Percentiles rank a stretch among this genome's conserved stretches.
Evolutionary conservation across 2,888 invertebrate species (phyloP).

Genomic region (Dynastes tityus): DNA sequence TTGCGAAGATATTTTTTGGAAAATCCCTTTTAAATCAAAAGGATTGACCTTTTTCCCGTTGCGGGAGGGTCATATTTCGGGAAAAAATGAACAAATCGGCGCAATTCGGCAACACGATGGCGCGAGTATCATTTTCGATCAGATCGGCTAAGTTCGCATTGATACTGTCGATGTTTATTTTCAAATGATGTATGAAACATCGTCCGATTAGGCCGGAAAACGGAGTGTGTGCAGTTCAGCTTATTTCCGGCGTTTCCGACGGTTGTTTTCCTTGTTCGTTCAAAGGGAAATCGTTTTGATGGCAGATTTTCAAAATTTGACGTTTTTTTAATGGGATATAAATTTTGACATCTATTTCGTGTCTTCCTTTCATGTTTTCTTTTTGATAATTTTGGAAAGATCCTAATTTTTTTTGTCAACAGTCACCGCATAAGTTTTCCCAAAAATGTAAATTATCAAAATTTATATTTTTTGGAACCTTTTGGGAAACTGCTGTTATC

Average conservation of each 20-base stretch:
- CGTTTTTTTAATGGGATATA: slow-evolving; percentile 97
- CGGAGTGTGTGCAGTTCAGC: slow-evolving; percentile 65
- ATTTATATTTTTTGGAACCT: too few relatives aligned
- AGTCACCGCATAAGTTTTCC: too few relatives aligned
- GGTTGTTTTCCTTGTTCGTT: slow-evolving; percentile 61
- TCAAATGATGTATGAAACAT: slow-evolving; percentile 95
- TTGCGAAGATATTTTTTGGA: slow-evolving; percentile 96
- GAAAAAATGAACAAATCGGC: slow-evolving; percentile 97
- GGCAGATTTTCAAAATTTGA: slow-evolving; percentile 92
- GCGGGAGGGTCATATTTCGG: too few relatives aligned
- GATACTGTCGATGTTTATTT: slow-evolving; percentile 95
- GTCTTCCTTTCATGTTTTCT: slow-evolving; percentile 86
- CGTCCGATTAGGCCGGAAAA: slow-evolving; percentile 90
- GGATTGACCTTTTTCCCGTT: slow-evolving; percentile 91
- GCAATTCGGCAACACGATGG: slow-evolving; percentile 88
- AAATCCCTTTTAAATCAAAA: slow-evolving; percentile 91
- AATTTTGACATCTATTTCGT: slow-evolving; percentile 95
- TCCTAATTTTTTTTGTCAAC: slow-evolving; percentile 66
- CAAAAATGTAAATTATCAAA: too few relatives aligned
- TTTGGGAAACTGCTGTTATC: too few relatives aligned
- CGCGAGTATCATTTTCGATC: slow-evolving; percentile 79
- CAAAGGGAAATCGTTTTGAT: slow-evolving; percentile 85
- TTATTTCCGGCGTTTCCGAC: slow-evolving; percentile 42
- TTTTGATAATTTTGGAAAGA: slow-evolving; percentile 60
- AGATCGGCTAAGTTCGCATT: slow-evolving; percentile 91